Percentiles rank a stretch among this genome's conserved stretches.
These are phyloP conservation scores for Asteroscopus sphinx DNA, from an alignment of 2,888 invertebrate genomes.

Conservation along the genomic window DNA sequence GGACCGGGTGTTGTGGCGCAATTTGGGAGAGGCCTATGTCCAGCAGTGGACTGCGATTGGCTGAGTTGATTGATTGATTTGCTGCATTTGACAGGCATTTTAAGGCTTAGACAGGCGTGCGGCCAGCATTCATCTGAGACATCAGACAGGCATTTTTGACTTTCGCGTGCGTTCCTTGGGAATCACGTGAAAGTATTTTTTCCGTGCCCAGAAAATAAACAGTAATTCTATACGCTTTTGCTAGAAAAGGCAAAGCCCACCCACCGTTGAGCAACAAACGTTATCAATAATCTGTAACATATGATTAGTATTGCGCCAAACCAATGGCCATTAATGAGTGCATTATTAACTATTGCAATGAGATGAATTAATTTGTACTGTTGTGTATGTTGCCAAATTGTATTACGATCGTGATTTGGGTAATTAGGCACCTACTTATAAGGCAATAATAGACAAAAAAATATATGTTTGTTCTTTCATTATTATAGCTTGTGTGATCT, in stretches of 20 bases:
- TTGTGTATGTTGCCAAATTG: slow-evolving; percentile 3
- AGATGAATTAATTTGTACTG: slow-evolving; percentile 17
- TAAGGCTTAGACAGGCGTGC: no score
- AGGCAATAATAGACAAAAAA: slow-evolving; percentile 17
- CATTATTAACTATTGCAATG: slow-evolving; percentile 28
- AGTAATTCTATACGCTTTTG: no score
- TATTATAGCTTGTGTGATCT: neutral
- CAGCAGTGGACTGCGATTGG: no score
- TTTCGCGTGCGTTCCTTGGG: no score
- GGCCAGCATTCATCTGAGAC: no score
- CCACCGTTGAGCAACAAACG: neutral
- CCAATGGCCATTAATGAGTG: neutral
- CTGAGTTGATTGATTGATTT: no score
- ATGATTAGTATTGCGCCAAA: neutral
- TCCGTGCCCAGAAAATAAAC: no score
- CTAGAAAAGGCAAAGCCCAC: neutral
- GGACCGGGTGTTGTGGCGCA: no score
- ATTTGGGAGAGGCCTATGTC: no score
- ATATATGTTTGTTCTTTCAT: slow-evolving; percentile 8
- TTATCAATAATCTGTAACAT: neutral
- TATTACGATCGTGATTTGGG: slow-evolving; percentile 25
- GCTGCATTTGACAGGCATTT: no score
- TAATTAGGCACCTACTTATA: slow-evolving; percentile 33
- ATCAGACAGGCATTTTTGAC: no score
- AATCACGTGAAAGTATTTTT: no score